Evolutionary conservation across 2,797 vertebrate genomes (phyloP), one percentile per base, ranked within the genome.

Genomic region (Pangasius macronema): DNA sequence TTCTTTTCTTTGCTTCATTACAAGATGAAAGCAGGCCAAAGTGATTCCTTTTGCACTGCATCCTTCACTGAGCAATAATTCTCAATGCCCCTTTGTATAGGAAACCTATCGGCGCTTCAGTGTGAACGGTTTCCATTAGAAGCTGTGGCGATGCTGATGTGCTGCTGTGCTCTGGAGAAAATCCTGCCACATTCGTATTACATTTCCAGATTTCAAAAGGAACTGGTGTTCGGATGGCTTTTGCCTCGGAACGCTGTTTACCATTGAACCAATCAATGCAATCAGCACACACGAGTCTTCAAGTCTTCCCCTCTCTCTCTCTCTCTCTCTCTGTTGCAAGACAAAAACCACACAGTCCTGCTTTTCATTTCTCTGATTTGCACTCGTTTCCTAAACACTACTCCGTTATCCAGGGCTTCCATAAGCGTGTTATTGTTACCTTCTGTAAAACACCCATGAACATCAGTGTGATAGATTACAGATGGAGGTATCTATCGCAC

Each of bases 331-430:
- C 30, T 10, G 24, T 46, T 36, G 30, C 27, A 22, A 11, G 80
- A 16, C 24, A 63, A 46, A 63, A 81, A 81, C 57, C 77, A 30
- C 87, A 76, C 68, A 73, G 36, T 51, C n/a, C 77, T 80, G 42
- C 87, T 81, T 65, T 61, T 59, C 53, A 75, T 82, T 82, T 83
- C n/a, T 63, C n/a, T 73, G 65, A 75, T 61, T 72, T 61, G 57
- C 80, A 8, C 68, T 70, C 3, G 20, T 82, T 61, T 70, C 33
- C 83, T 42, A 70, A 82, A 65, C 81, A 49, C 79, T 70, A 70
- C 57, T 83, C 49, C 49, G 22, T 13, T n/a, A 5, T 36, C 85
- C 59, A 53, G 5, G 46, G n/a, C 53, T 55, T 70, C 49, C 16
- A 83, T 39, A 57, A 53, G 77, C 53, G 51, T 36, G 70, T 49